Base-by-base conservation (phyloP, 2,888 invertebrate genomes). In the Temnothorax rugatulus region DNA sequence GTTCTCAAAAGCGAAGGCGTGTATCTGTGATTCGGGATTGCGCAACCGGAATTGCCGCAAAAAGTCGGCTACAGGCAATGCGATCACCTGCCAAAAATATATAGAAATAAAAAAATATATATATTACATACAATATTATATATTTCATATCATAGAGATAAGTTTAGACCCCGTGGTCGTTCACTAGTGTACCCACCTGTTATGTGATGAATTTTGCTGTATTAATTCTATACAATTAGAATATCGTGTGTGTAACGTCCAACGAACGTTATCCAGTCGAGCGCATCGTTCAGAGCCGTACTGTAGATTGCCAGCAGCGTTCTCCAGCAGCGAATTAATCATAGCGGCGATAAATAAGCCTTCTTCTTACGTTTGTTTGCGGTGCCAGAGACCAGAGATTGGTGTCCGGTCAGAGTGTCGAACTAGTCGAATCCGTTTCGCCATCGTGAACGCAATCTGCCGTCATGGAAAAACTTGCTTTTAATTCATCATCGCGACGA, bases 351-450 rank as follows among this genome's bases (percentile, higher is more conserved):
- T 74, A 63, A 69, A 61, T 61, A 61, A 57, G 64, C 21, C 77
- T 84, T 83, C 77, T 87, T 79, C 84, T 85, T 84, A 84, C 83
- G 41, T 85, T 84, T 82, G 75, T 87, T 88, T 87, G 73, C 69
- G 89, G 76, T 88, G 87, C 85, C 89, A 77, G 47, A 52, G 21
- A 47, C 85, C 89, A 77, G 47, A 52, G 21, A 47, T 85, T 85
- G 91, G 91, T 90, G 84, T 88, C 77, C 86, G 89, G 86, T 86
- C 88, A 91, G 94, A 93, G 94, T 94, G 92, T 93, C 73, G 87
- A 92, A 91, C 94, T 94, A 94, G 94, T 94, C 94, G 91, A 91
- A 92, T 83, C 91, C 92, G 91, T 90, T 90, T 90, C 90, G 92
- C 90, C 89, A 91, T 89, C 87, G 88, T 83, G 82, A 88, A 87